Base-by-base conservation (phyloP, 1,140 invertebrate species). In the Dendrolimus punctatus region DNA sequence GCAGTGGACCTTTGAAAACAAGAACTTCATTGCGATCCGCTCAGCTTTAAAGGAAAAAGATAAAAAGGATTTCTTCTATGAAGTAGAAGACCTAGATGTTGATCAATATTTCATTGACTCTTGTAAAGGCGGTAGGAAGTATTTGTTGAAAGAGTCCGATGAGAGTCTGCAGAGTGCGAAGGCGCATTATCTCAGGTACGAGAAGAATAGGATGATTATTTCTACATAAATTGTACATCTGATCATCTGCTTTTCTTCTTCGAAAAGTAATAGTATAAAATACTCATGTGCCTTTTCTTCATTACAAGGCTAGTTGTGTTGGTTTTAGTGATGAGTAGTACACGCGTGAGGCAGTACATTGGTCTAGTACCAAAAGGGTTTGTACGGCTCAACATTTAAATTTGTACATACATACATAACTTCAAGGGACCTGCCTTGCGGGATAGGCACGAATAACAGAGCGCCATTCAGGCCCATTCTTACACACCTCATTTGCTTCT, bases 1-100 rank as follows among this genome's bases (percentile, higher is more conserved):
- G 61, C 90, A 95, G 73, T 98, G 96, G 96, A 86, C 88, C 6
- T 98, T 98, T 71, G 73, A 86, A 6, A 96, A 95, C 63, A 79
- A 90, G 2, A 96, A 96, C 57, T 89, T 95, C 38, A 64, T 91
- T 6, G 71, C 86, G 0, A 73, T 98, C 6, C 87, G 92, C 51
- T 70, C 84, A 0, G 63, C 77, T 6, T 78, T 98, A 53, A 86
- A 90, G 43, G 57, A 80, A 0, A 69, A 88, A 6, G 96, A 99
- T 68, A 64, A 80, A 60, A 85, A 89, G 53, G 79, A 85, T 37
- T 95, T 95, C 69, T 88, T 88, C 40, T 94, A 91, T 71, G 88
- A 88, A 6, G 67, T 87, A 38, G 82, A 88, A 42, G 69, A 85
- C 6, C 60, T 88, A 4, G 84, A 90, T 42, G 65, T 80, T 4